Evolutionary conservation across 1,140 invertebrate species (phyloP).

Genomic region (Gonatopus flavifemur): DNA sequence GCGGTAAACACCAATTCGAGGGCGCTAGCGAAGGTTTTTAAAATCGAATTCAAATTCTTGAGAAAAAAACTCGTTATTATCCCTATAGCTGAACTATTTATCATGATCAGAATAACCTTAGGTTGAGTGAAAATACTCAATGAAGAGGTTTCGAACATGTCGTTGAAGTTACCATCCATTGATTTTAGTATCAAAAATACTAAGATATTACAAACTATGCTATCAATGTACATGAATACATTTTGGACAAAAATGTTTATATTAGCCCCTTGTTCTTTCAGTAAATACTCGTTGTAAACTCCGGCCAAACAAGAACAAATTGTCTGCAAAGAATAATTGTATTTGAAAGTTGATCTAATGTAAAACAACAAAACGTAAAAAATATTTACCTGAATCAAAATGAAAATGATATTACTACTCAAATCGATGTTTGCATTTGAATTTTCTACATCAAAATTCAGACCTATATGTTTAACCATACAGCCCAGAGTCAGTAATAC

Average conservation of each 20-base stretch:
- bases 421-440: constrained; percentile 55
- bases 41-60: constrained; percentile 90
- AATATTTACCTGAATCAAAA: constrained; percentile 62
- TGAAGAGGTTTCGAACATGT: constrained; percentile 63
- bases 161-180: constrained; percentile 64
- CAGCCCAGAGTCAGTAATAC: constrained; percentile 85
- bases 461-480: constrained; percentile 84
- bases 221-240: constrained; percentile 94
- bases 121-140: constrained; percentile 45
- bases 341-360: constrained; percentile 8
- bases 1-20: constrained; percentile 91
- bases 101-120: constrained; percentile 76
- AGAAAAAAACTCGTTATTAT: constrained; percentile 94
- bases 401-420: constrained; percentile 72
- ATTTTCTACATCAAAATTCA: constrained; percentile 53
- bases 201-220: constrained; percentile 83
- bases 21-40: constrained; percentile 95
- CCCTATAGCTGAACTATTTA: constrained; percentile 89
- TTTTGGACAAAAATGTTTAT: constrained; percentile 93
- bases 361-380: background rate
- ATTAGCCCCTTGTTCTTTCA: constrained; percentile 81
- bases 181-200: constrained; percentile 68
- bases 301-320: constrained; percentile 92
- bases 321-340: constrained; percentile 68
- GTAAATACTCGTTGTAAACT: constrained; percentile 93